Conservation (phyloP, 2,888 invertebrate species). For the Drosophila meridionalis region DNA sequence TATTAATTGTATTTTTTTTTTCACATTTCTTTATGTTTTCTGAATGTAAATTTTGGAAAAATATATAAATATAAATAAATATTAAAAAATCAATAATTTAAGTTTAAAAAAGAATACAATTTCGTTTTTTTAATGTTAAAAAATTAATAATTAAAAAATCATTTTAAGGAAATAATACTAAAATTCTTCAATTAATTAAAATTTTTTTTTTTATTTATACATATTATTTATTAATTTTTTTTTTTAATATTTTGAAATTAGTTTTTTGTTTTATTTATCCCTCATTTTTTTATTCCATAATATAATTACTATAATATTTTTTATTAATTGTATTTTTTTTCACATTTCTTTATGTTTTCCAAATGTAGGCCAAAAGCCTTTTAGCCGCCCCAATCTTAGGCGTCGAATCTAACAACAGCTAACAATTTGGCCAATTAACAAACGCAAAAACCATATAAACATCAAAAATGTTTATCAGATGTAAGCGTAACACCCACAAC, state of each 20-base stretch:
- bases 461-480: constrained; percentile 17
- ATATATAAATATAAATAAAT: too few species aligned
- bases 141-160: too few species aligned
- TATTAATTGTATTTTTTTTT: too few species aligned
- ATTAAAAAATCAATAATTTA: too few species aligned
- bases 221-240: background rate
- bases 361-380: constrained; percentile 46
- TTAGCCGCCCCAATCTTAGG: constrained; percentile 28
- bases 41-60: too few species aligned
- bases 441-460: constrained; percentile 1
- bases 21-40: too few species aligned
- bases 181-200: background rate
- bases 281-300: background rate
- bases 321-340: background rate
- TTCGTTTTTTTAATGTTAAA: too few species aligned
- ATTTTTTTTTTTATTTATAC: background rate
- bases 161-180: too few species aligned
- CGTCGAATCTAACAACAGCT: constrained; percentile 27
- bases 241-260: too few species aligned
- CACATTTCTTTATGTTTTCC: background rate
- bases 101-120: too few species aligned
- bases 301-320: background rate
- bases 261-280: too few species aligned
- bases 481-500: constrained; percentile 17
- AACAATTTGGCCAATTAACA: constrained; percentile 37